A percentile compares a stretch with the other conserved stretches of the same genome.
phyloP scores from a whole-genome alignment of 2,888 invertebrate species.

The Meloe dianella region DNA sequence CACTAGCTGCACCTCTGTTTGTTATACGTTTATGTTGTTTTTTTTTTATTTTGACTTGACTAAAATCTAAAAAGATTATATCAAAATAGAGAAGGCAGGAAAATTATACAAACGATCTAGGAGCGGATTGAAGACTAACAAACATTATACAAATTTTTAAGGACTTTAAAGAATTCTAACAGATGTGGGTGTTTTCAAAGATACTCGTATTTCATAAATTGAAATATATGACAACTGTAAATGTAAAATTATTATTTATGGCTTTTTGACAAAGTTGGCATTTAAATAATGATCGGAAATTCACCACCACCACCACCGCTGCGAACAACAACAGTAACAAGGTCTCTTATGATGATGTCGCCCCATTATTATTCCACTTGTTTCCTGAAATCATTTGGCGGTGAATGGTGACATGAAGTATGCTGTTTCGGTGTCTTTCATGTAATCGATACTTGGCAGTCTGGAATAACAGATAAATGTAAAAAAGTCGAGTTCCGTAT shows the following conservation, averaged over 20 bases:
- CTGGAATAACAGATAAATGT: constrained; percentile 43
- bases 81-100: neutral
- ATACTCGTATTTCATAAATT: neutral
- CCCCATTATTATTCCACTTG: constrained; percentile 17
- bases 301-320: neutral
- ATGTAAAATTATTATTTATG: neutral
- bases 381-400: constrained; percentile 23
- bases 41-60: neutral
- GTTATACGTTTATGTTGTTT: neutral
- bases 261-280: neutral
- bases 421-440: constrained; percentile 46
- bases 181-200: neutral
- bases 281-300: neutral
- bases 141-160: neutral
- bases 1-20: constrained; percentile 40
- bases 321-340: neutral
- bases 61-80: neutral
- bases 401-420: constrained; percentile 33
- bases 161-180: neutral
- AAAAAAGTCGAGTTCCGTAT: constrained; percentile 49
- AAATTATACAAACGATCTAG: neutral
- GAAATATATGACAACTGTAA: neutral
- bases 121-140: neutral
- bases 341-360: constrained; percentile 5
- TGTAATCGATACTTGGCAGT: constrained; percentile 47